Evolutionary conservation across 2,113 vertebrate genomes (phyloP).

Genomic region (Psilopsiagon aurifrons): DNA sequence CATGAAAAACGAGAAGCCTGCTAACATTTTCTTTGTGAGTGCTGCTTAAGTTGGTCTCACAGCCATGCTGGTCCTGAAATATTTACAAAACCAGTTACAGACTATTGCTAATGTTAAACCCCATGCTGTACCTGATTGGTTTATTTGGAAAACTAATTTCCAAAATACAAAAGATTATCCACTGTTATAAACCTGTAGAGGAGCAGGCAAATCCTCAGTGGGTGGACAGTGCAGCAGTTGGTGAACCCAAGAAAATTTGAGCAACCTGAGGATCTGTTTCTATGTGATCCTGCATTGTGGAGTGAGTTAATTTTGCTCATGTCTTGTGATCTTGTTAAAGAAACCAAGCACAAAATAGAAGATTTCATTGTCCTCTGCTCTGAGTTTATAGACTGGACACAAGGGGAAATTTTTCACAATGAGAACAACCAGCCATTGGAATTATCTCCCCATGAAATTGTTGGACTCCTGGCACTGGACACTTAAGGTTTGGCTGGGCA

Average conservation of each 20-base stretch:
- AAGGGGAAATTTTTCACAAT: neutral
- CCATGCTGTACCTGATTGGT: too few species aligned
- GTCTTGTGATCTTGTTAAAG: neutral
- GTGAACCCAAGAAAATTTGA: neutral
- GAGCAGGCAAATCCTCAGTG: neutral
- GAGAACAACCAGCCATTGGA: neutral
- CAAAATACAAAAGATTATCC: too few species aligned
- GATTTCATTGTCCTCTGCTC: neutral
- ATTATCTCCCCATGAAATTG: neutral
- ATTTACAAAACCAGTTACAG: neutral
- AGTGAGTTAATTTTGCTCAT: accelerated
- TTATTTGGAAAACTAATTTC: neutral
- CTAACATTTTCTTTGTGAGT: accelerated
- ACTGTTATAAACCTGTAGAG: neutral
- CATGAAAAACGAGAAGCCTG: neutral
- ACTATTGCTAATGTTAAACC: too few species aligned
- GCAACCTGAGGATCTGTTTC: neutral
- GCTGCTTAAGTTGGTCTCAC: neutral
- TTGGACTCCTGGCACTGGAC: neutral
- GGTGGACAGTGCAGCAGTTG: too few species aligned
- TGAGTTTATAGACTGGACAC: neutral
- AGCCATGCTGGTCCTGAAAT: accelerated
- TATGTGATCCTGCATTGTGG: accelerated
- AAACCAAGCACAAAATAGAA: neutral
- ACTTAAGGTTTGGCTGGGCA: neutral